phyloP scores from a whole-genome alignment of 1,140 invertebrate species.

The Pseudomyrmex pallidus region DNA sequence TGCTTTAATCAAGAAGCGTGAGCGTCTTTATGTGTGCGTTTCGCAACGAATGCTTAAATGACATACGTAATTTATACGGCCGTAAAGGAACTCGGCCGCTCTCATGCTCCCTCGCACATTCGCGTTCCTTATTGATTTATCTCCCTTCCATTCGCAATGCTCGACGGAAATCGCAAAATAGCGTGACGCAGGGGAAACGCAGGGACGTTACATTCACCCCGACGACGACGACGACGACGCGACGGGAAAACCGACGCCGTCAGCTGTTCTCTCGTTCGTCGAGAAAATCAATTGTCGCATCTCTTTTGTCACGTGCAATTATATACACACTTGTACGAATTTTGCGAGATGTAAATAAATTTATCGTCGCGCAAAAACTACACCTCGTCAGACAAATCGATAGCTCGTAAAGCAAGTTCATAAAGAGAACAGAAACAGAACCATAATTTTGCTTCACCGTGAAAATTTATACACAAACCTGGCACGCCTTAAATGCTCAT shows the following conservation, averaged over 20 bases:
- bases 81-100: conserved; percentile 15
- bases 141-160: conserved; percentile 35
- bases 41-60: conserved; percentile 22
- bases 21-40: conserved; percentile 23
- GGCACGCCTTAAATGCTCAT: neutral
- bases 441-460: neutral
- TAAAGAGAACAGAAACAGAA: no score
- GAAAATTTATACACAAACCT: neutral
- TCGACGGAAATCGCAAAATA: conserved; percentile 45
- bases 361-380: no score
- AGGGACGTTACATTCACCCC: conserved; percentile 1
- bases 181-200: conserved; percentile 16
- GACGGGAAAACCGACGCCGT: neutral
- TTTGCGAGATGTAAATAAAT: no score
- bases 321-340: no score
- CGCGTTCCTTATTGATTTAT: conserved; percentile 53
- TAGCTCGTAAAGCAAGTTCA: neutral
- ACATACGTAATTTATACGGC: conserved; percentile 42
- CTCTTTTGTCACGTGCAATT: no score
- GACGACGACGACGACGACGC: no score
- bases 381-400: neutral
- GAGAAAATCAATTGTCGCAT: conserved; percentile 13
- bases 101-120: conserved; percentile 4
- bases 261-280: conserved; percentile 26
- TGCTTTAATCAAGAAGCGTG: neutral